phyloP scores from a whole-genome alignment of 2,797 vertebrate genomes.

The Carcharodon carcharias region DNA sequence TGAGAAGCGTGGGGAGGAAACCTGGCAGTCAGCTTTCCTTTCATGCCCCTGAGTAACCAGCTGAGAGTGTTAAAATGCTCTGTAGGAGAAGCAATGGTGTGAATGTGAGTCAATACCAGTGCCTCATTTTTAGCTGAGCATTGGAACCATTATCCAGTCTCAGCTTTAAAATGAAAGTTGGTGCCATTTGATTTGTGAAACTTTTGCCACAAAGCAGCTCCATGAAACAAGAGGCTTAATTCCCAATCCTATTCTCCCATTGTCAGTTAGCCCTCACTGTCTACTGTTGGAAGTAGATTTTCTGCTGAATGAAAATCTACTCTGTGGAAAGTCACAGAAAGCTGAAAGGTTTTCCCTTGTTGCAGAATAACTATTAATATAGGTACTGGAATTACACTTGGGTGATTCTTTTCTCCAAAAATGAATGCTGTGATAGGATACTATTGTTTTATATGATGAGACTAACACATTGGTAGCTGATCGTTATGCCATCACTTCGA shows the following conservation, averaged over 20 bases:
- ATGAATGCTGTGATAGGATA: not conserved
- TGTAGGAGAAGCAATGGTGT: conserved; percentile 30
- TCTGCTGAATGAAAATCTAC: not conserved
- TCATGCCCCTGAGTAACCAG: conserved; percentile 23
- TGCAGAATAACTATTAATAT: not conserved
- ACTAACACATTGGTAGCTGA: not conserved
- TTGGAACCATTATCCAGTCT: not conserved
- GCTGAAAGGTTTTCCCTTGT: not conserved
- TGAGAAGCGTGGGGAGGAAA: not conserved
- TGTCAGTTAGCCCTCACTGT: not conserved
- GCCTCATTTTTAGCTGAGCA: not conserved
- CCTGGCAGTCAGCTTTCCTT: conserved; percentile 6
- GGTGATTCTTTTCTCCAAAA: not conserved
- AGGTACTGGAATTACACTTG: not conserved
- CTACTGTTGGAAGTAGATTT: not conserved
- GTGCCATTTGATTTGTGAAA: not conserved
- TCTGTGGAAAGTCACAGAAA: not conserved
- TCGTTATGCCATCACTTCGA: not conserved
- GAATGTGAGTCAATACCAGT: conserved; percentile 11
- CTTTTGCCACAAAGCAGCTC: not conserved
- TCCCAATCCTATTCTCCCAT: not conserved
- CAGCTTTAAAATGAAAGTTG: not conserved
- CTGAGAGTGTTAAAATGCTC: conserved; percentile 24
- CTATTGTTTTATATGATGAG: not conserved
- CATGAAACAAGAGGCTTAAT: not conserved